Evolutionary conservation across 2,113 vertebrate genomes (phyloP), one percentile per base, ranked within the genome.

Genomic region (Apistogramma diplotaenia): DNA sequence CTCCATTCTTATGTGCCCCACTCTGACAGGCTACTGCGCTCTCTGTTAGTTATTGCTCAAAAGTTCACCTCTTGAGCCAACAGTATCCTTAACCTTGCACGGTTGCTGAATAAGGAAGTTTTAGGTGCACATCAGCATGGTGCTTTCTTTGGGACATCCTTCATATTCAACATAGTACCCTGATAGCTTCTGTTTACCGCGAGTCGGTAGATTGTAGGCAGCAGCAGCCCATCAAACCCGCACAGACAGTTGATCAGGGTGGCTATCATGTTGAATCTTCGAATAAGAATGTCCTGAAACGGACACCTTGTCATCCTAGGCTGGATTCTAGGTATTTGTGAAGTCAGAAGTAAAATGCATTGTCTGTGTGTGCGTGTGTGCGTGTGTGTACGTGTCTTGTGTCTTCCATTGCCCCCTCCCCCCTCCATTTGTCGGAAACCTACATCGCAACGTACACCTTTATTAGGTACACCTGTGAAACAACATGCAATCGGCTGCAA

Each of bases 321-420:
- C 61, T 27, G 9, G 43, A 86, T 85, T 88, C 74, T 79, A 75
- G 60, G 85, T 86, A 75, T 87, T 75, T 91, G 89, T 90, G 80
- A 91, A 90, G 85, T 91, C 88, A 91, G 86, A 90, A 88, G 89
- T 92, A 83, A 78, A 89, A 91, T 29, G 82, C 91, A 92, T 89
- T 84, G 89, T 93, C 74, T 57, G 62, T 71, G 79, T 87, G 46
- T 59, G 74, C 43, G 49, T 75, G 88, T 87, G 7, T 33, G 33
- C 9, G 86, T 86, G 79, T 78, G 60, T 57, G 40, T 77, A 13
- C 58, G 55, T 86, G 88, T 93, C 85, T 83, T 57, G 81, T 92
- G 87, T 93, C 81, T 56, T 87, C 79, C 92, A 93, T 92, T 43
- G 75, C 73, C 84, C 80, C 84, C 78, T 77, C 83, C 80, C 84